Evolutionary conservation across 2,888 invertebrate species (phyloP), one percentile per base, ranked within the genome.

Genomic region (Parascotia fuliginaria): DNA sequence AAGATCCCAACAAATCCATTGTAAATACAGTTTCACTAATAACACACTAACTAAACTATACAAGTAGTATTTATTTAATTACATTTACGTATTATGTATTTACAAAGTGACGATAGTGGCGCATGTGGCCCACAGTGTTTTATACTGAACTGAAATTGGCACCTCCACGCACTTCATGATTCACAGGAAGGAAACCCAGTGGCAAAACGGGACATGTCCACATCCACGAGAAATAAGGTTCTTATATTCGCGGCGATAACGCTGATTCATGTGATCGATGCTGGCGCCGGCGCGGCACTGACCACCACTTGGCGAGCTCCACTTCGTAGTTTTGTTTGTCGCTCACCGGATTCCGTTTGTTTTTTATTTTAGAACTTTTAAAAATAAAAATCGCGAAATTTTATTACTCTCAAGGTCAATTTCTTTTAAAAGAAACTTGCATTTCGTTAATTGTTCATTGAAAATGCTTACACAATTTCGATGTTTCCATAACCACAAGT

Each of bases 121-220:
- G 69, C 78, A 71, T 78, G 73, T 72, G 79, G 75, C 73, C 72
- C 70, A 65, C 74, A 74, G 75, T 71, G 77, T 69, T 74, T 75
- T 66, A 73, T 75, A 73, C 75, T 73, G 75, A 71, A 85, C 83
- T 85, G 85, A 78, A 82, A 82, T 77, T 75, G 79, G 76, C 77
- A 71, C 71, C 73, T 66, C 72, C 65, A 68, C 78, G 72, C 75
- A 73, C 70, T 73, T 45, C 75, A 80, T 90, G 89, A 90, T 83
- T 91, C 89, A 89, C 87, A 87, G 89, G 86, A 86, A 83, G 86
- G 79, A 80, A 76, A 67, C 75, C 63, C 79, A 81, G 79, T 77
- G 71, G 82, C 77, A 65, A 83, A 89, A 87, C 85, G 89, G 89
- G 80, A 77, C 83, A 89, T 84, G 81, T 86, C 77, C 80, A 76